Base-by-base conservation (phyloP, 2,113 vertebrate species). In the Ammodytes marinus region DNA sequence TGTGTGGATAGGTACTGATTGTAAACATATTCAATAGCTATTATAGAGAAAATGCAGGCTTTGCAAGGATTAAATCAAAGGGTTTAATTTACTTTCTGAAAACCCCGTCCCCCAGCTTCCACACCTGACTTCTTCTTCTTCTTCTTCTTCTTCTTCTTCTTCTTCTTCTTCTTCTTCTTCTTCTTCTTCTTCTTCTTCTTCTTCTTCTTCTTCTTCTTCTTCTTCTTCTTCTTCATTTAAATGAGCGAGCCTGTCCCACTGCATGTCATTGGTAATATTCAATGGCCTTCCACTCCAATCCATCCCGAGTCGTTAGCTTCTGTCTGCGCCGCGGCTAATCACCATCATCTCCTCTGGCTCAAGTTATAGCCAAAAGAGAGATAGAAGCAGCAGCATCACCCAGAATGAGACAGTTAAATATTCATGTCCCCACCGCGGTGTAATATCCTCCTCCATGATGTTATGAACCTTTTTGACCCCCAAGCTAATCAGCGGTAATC, bases 331-430 rank as follows among this genome's bases (percentile, higher is more conserved):
- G 37, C 60, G 81, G 91, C 92, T 93, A 93, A 94, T 94, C 92
- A 27, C 27, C 27, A 93, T 77, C 76, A 70, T 82, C 89, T 86
- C 85, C 84, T 90, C 79, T 87, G 82, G 89, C 86, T 91, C 75
- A 69, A 89, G 84, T 88, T 86, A 27, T 27, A 90, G 85, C 76
- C 81, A 79, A 87, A 27, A 86, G 90, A 87, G 76, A 69, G 59
- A 1, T 27, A 27, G 27, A 27, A 27, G 27, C 27, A 27, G 27
- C 27, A 84, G 83, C 69, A 64, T 86, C 49, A 43, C 37, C 27
- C 88, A 91, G 89, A 91, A 90, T 89, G 91, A 92, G 90, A 90
- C 82, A 74, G 86, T 93, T 93, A 93, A 94, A 94, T 94, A 94
- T 94, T 93, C 91, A 94, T 94, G 92, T 83, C 89, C 27, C 82